phyloP scores from a whole-genome alignment of 2,888 invertebrate genomes.

The Onchidella celtica region DNA sequence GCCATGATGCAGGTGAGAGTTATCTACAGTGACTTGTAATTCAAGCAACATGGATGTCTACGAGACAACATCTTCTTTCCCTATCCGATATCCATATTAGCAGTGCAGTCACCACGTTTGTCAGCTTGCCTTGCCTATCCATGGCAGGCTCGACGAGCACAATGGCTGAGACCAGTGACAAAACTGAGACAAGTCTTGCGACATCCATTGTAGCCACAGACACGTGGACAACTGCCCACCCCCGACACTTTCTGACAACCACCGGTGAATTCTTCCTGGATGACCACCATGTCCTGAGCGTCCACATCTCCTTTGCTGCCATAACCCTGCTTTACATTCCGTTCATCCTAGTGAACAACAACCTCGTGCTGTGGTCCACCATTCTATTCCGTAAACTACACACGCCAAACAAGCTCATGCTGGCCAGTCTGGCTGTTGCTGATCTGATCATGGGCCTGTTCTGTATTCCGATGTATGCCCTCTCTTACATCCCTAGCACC shows the following conservation, averaged over 20 bases:
- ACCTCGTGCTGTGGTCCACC: constrained; percentile 57
- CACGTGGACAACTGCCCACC: too few relatives aligned
- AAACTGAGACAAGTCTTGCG: too few relatives aligned
- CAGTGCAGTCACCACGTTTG: too few relatives aligned
- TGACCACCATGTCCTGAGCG: not conserved
- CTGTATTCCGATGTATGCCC: constrained; percentile 56
- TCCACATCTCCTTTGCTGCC: constrained; percentile 29
- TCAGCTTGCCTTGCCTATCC: too few relatives aligned
- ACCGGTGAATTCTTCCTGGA: not conserved
- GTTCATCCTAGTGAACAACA: constrained; percentile 55
- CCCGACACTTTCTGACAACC: too few relatives aligned
- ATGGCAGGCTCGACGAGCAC: not conserved
- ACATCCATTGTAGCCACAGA: too few relatives aligned
- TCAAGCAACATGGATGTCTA: too few relatives aligned
- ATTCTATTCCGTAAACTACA: constrained; percentile 54
- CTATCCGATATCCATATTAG: too few relatives aligned
- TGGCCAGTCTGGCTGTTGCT: constrained; percentile 57
- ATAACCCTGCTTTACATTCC: constrained; percentile 49
- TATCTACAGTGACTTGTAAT: too few relatives aligned
- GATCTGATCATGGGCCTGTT: constrained; percentile 58
- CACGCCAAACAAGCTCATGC: constrained; percentile 55
- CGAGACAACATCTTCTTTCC: too few relatives aligned
- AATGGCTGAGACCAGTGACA: not conserved
- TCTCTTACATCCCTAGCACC: constrained; percentile 54
- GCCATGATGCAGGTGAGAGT: too few relatives aligned